Percentiles rank a stretch among this genome's conserved stretches.
Evolutionary conservation across 2,797 vertebrate genomes (phyloP).

Genomic region (Chiroxiphia lanceolata): DNA sequence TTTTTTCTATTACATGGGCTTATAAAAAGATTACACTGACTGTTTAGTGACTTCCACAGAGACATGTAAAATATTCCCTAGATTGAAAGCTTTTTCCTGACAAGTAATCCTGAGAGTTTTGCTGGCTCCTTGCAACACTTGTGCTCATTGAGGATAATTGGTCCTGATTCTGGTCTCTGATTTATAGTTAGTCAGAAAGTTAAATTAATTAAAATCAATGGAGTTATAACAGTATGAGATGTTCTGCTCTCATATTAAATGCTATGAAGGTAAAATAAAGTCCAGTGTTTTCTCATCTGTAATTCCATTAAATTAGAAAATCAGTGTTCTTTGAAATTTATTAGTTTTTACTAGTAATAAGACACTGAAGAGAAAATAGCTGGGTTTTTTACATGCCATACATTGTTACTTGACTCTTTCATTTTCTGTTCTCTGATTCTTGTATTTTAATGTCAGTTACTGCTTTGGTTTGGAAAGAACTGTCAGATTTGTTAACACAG

Average conservation of each 20-base stretch:
- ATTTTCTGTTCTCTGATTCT: background rate
- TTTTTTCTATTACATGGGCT: background rate
- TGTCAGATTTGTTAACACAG: background rate
- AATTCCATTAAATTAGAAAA: slow-evolving; percentile 11
- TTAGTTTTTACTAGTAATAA: background rate
- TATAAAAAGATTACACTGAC: background rate
- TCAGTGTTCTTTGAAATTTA: background rate
- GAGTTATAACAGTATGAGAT: background rate
- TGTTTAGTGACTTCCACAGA: background rate
- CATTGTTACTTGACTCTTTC: background rate
- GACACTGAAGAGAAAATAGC: background rate
- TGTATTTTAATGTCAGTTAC: background rate
- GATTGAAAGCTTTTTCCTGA: background rate
- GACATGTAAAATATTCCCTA: background rate
- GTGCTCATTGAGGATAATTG: background rate
- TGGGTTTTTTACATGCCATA: background rate
- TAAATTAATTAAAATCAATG: slow-evolving; percentile 49
- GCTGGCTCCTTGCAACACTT: background rate
- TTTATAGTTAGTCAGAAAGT: slow-evolving; percentile 8
- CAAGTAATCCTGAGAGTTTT: background rate
- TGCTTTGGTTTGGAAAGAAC: background rate
- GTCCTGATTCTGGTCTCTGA: background rate
- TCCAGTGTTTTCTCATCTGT: background rate
- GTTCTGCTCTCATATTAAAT: slow-evolving; percentile 8
- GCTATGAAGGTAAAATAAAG: slow-evolving; percentile 12